phyloP scores from a whole-genome alignment of 2,113 vertebrate species.

The Paratilapia polleni region DNA sequence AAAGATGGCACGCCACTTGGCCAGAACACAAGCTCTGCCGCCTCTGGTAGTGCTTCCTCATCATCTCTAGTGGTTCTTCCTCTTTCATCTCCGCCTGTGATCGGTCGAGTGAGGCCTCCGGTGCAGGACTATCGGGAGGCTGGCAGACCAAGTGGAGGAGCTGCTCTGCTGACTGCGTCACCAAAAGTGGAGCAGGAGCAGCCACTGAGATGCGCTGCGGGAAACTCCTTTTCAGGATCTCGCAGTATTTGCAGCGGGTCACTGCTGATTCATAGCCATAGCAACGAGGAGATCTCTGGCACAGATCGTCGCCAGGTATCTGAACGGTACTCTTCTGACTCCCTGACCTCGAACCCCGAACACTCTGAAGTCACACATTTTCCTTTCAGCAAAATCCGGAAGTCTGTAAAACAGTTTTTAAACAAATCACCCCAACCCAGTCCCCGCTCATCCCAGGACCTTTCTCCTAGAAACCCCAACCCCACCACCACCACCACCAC shows the following conservation, averaged over 20 bases:
- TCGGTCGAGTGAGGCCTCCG: constrained; percentile 75
- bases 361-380: constrained; percentile 78
- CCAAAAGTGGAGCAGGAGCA: constrained; percentile 75
- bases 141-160: constrained; percentile 66
- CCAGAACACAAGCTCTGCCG: constrained; percentile 38
- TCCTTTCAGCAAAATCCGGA: constrained; percentile 84
- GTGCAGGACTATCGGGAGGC: constrained; percentile 92
- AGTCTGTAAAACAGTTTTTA: constrained; percentile 85
- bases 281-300: constrained; percentile 83
- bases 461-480: constrained; percentile 47
- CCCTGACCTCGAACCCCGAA: constrained; percentile 46
- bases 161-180: constrained; percentile 57
- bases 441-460: constrained; percentile 59
- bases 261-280: constrained; percentile 70
- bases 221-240: constrained; percentile 41
- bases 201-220: constrained; percentile 60
- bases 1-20: constrained; percentile 73
- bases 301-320: constrained; percentile 45
- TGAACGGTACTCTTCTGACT: constrained; percentile 65
- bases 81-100: constrained; percentile 61
- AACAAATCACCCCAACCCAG: constrained; percentile 81
- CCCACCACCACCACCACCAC: constrained; percentile 25
- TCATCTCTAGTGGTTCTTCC: constrained; percentile 25
- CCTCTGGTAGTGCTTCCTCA: constrained; percentile 22
- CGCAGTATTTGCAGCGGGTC: constrained; percentile 42